Percentiles rank a stretch among this genome's conserved stretches.
These are phyloP conservation scores for Drosophila formosana DNA, from an alignment of 2,888 invertebrate genomes.

Conservation along the genomic window DNA sequence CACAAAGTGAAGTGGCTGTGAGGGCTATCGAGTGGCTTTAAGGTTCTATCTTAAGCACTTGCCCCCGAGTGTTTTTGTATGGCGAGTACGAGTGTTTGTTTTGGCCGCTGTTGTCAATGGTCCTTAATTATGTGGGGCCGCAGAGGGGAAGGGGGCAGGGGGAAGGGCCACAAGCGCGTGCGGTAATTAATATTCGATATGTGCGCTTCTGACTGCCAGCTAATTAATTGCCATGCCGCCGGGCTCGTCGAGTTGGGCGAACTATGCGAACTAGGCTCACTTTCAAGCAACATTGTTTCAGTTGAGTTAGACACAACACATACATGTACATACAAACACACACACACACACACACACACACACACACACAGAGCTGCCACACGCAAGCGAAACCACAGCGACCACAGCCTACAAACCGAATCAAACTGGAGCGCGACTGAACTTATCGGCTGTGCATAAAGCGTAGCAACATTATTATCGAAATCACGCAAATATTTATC, in stretches of 20 bases:
- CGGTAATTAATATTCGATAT: slow-evolving; percentile 78
- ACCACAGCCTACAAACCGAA: slow-evolving; percentile 56
- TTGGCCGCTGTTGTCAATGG: slow-evolving; percentile 56
- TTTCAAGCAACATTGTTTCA: slow-evolving; percentile 32
- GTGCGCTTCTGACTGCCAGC: slow-evolving; percentile 47
- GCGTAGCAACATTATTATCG: slow-evolving; percentile 65
- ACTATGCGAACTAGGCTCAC: slow-evolving; percentile 20
- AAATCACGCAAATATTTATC: slow-evolving; percentile 79
- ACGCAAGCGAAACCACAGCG: slow-evolving; percentile 61
- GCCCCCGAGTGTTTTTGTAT: slow-evolving; percentile 54
- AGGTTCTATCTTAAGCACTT: slow-evolving; percentile 30
- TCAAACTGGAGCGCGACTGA: slow-evolving; percentile 27
- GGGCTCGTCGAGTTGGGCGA: slow-evolving; percentile 15
- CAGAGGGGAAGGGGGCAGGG: background rate
- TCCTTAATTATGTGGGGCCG: slow-evolving; percentile 49
- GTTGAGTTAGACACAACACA: slow-evolving; percentile 18
- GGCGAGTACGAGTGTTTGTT: slow-evolving; percentile 54
- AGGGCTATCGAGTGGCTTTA: slow-evolving; percentile 41
- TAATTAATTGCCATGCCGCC: slow-evolving; percentile 68
- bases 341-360: slow-evolving; percentile 8
- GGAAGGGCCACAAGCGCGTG: slow-evolving; percentile 8
- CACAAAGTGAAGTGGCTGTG: slow-evolving; percentile 47
- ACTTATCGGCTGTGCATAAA: slow-evolving; percentile 28
- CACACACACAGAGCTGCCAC: background rate
- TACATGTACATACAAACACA: background rate